Percentiles rank a stretch among this genome's conserved stretches.
phyloP scores from a whole-genome alignment of 1,140 invertebrate species.

The Laupala kohalensis region DNA sequence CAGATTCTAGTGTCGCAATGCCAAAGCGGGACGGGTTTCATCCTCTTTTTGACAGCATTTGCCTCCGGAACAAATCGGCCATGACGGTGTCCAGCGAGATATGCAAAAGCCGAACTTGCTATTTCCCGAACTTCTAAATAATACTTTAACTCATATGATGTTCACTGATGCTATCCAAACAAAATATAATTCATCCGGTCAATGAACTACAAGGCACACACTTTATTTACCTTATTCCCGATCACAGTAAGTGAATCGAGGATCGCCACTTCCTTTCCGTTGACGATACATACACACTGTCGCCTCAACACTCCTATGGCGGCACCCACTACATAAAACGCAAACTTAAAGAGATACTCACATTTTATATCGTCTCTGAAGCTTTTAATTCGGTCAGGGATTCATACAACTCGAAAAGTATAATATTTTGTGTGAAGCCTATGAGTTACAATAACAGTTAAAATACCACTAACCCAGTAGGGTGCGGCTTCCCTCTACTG shows the following conservation, averaged over 20 bases:
- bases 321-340: neutral
- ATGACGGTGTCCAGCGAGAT: neutral
- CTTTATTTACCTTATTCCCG: slow-evolving; percentile 1
- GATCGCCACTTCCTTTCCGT: slow-evolving; percentile 4
- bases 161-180: too few relatives aligned
- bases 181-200: neutral
- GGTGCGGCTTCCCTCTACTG: slow-evolving; percentile 23
- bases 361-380: slow-evolving; percentile 17
- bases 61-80: slow-evolving; percentile 3
- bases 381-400: slow-evolving; percentile 15
- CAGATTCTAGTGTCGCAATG: too few relatives aligned
- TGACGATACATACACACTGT: neutral
- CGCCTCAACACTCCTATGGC: neutral
- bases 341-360: slow-evolving; percentile 13
- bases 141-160: too few relatives aligned
- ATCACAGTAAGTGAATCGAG: neutral
- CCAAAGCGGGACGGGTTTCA: too few relatives aligned
- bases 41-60: slow-evolving; percentile 3
- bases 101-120: neutral
- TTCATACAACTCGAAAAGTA: slow-evolving; percentile 17
- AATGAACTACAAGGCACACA: neutral
- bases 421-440: slow-evolving; percentile 10
- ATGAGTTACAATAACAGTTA: slow-evolving; percentile 13
- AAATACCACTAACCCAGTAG: slow-evolving; percentile 17
- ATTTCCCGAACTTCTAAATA: too few relatives aligned